Percentiles rank a stretch among this genome's conserved stretches.
Evolutionary conservation across 2,797 vertebrate genomes (phyloP).

Genomic region (Taenioides sp.): DNA sequence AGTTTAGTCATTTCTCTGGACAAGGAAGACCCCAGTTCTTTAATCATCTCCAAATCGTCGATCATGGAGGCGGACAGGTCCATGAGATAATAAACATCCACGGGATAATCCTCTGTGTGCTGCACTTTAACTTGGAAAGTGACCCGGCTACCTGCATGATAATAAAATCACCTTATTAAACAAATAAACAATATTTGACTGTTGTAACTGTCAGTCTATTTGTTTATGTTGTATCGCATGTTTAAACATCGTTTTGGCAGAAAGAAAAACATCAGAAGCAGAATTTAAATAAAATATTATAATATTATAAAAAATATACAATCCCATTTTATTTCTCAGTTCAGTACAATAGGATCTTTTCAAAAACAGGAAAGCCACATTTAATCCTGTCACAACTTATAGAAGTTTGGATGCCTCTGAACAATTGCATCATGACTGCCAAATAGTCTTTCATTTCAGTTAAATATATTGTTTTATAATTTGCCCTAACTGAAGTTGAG

Average conservation of each 20-base stretch:
- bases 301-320: background rate
- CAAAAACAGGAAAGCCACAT: too few relatives aligned
- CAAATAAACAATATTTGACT: background rate
- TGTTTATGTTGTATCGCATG: background rate
- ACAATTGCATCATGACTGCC: background rate
- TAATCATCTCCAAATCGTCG: slow-evolving; percentile 91
- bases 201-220: background rate
- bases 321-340: too few relatives aligned
- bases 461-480: background rate
- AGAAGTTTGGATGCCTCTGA: too few relatives aligned
- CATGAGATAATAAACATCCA: slow-evolving; percentile 99
- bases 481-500: background rate
- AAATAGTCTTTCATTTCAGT: background rate
- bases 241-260: too few relatives aligned
- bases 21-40: slow-evolving; percentile 88
- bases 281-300: background rate
- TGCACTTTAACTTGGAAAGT: slow-evolving; percentile 91
- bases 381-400: too few relatives aligned
- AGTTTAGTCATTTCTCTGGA: slow-evolving; percentile 93
- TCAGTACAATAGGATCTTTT: too few relatives aligned
- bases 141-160: slow-evolving; percentile 80
- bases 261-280: background rate
- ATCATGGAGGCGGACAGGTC: slow-evolving; percentile 96
- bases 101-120: slow-evolving; percentile 93
- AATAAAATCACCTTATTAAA: slow-evolving; percentile 21